Conservation (phyloP, 2,797 vertebrate species). For the Sebastes reedi region DNA sequence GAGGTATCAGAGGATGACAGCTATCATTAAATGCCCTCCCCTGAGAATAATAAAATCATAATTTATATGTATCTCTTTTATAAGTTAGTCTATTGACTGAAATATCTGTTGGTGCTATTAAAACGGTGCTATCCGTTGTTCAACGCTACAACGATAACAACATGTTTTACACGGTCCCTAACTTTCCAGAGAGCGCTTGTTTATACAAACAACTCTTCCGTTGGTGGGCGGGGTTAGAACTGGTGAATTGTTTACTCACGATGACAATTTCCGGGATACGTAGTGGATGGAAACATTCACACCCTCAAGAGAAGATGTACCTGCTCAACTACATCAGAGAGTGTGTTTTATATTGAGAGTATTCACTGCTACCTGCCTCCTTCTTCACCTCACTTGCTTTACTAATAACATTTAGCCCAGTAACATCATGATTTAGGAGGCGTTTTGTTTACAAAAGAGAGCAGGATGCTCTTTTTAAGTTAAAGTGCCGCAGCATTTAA, state of each 20-base stretch:
- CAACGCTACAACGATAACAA: neutral
- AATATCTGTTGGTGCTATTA: neutral
- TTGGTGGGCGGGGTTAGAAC: constrained; percentile 1
- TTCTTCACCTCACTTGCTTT: neutral
- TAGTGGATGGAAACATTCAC: accelerated
- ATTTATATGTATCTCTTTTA: accelerated
- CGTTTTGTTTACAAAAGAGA: neutral
- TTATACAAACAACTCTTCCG: accelerated
- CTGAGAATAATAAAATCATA: accelerated
- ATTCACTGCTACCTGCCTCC: accelerated
- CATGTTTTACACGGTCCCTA: neutral
- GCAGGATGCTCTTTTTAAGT: neutral
- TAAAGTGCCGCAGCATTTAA: no score
- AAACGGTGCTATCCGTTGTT: neutral
- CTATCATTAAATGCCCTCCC: neutral
- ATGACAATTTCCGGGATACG: neutral
- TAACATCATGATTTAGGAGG: neutral
- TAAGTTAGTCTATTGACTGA: accelerated
- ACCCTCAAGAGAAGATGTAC: accelerated
- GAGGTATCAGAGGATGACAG: neutral
- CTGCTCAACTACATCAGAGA: neutral
- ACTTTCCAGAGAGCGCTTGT: neutral
- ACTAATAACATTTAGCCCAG: no score
- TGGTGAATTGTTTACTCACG: no score
- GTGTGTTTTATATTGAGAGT: neutral